Base-by-base conservation (phyloP, 2,797 vertebrate species). In the Babyrousa celebensis region DNA sequence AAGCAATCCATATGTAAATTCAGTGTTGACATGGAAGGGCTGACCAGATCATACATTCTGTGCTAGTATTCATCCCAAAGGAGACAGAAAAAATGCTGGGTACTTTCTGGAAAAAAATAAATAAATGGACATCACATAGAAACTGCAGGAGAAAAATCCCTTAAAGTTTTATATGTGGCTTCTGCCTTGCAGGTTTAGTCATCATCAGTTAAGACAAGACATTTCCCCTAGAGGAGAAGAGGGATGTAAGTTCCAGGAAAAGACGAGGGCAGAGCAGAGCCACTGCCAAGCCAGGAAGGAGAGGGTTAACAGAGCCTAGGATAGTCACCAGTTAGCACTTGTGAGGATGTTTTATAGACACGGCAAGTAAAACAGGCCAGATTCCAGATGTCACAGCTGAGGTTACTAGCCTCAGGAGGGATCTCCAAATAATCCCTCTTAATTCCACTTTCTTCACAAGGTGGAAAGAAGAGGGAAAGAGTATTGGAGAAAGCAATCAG, bases 151-250 rank as follows among this genome's bases (percentile, higher is more conserved):
- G n/a, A 68, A 96, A 96, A 95, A 94, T 85, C 56, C 92, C 89
- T 88, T 85, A 92, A 74, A 62, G 23, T 70, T 97, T 91, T 68
- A 6, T 95, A 12, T 58, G 87, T 75, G 94, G 43, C 43, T 97
- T 68, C 40, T 96, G 92, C 17, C 25, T 97, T 92, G 77, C 65
- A 91, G 48, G 52, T 78, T 97, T 95, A 82, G 65, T 2, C 71
- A 93, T 60, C 72, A 21, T 27, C 79, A 82, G 29, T 95, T 91
- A 96, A 98, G 80, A 95, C 17, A 96, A 87, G 70, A 96, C 63
- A 85, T 82, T 58, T n/a, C 15, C 85, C 58, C 48, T 80, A 94
- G 85, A 43, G 68, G 12, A 68, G 29, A 75, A 96, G 88, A 25
- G n/a, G 67, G 77, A 90, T 67, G 23, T 62, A 83, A 85, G 15